Evolutionary conservation across 2,888 invertebrate species (phyloP), one percentile per base, ranked within the genome.

Genomic region (Cephus runcator): DNA sequence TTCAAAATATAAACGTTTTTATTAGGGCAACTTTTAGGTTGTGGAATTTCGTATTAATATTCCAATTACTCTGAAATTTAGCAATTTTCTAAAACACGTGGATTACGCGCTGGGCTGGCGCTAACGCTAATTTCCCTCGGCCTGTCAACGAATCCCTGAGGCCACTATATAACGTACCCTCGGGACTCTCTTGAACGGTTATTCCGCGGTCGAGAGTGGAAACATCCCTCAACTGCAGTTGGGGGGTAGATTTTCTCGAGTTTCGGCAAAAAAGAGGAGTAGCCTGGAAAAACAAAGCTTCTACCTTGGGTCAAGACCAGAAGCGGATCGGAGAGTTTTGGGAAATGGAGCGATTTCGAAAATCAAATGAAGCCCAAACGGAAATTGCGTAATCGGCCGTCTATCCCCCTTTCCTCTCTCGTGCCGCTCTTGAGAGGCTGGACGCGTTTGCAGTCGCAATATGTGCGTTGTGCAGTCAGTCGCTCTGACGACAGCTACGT

Each of bases 321-420:
- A 56, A 56, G 23, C 23, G 9, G 23, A 9, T 23, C 9, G 23
- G 56, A 56, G 73, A 40, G 77, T 74, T 40, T 77, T 31, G 71
- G 85, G 84, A 86, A 84, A 85, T 85, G 79, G 83, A 80, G 82
- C 86, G 83, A 84, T 85, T 87, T 85, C 81, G 83, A 79, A 84
- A 88, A 88, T 88, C 83, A 85, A 87, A 87, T 87, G 83, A 87
- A 88, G 86, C 83, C 88, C 85, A 83, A 85, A 81, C 86, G 87
- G 87, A 86, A 88, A 86, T 89, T 87, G 85, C 84, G 86, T 87
- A 87, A 88, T 88, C 86, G 85, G 79, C 74, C 71, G 12, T 15
- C 71, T 56, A 23, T 23, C 56, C 9, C 23, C 9, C 2, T 23
- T 56, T 9, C 56, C 15, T 56, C 9, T 9, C 23, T 23, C 56